Conservation (phyloP, 2,113 vertebrate genomes). For the Poecile atricapillus region DNA sequence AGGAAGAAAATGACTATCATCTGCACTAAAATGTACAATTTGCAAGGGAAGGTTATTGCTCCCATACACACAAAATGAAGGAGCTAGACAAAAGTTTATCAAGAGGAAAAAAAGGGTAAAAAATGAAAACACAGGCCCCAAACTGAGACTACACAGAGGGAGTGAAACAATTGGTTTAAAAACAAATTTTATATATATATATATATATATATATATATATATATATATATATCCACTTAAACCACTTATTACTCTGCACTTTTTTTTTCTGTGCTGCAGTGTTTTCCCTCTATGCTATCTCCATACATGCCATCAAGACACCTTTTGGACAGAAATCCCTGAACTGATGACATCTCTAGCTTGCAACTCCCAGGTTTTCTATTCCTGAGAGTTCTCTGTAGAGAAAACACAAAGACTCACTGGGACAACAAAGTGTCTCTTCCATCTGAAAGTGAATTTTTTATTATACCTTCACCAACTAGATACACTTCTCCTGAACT, state of each 20-base stretch:
- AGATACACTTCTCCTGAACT: background rate
- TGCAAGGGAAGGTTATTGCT: background rate
- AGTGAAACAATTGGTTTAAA: background rate
- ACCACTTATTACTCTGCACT: background rate
- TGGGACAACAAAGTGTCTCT: background rate
- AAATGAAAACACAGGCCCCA: background rate
- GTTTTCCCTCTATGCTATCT: background rate
- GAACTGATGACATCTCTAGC: background rate
- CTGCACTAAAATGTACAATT: background rate
- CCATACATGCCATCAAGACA: fast-evolving
- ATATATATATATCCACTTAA: fast-evolving
- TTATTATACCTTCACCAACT: background rate
- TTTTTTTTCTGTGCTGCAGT: background rate
- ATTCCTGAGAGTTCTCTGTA: background rate
- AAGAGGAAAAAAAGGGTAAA: background rate
- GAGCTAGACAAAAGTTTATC: background rate
- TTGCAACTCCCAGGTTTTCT: background rate
- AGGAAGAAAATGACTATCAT: background rate
- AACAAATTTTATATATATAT: background rate
- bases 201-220: background rate
- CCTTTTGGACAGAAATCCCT: background rate
- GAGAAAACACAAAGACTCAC: background rate
- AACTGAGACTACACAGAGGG: background rate
- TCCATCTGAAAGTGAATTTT: background rate
- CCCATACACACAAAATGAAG: background rate